phyloP scores from a whole-genome alignment of 2,888 invertebrate genomes.

The Tineola bisselliella region DNA sequence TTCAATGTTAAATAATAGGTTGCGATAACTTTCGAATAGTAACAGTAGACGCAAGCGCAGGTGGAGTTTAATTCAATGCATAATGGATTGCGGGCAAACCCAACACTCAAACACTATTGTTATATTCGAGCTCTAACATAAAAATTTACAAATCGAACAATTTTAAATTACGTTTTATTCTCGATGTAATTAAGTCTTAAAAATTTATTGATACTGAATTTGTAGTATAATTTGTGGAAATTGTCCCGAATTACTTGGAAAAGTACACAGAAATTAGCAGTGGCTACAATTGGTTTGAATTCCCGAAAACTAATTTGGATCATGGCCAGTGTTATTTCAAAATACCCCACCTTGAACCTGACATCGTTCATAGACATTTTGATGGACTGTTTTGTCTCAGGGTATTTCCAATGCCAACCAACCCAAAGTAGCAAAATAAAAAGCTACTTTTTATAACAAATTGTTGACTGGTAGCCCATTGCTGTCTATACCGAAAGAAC shows the following conservation, averaged over 20 bases:
- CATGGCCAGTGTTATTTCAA: slow-evolving; percentile 40
- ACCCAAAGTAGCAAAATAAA: too few relatives aligned
- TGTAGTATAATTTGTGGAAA: too few relatives aligned
- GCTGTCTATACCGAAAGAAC: too few relatives aligned
- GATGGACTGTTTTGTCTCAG: not conserved
- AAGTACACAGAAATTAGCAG: not conserved
- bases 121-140: too few relatives aligned
- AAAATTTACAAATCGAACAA: too few relatives aligned
- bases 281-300: not conserved
- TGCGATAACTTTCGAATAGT: not conserved
- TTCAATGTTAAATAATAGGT: not conserved
- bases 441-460: too few relatives aligned
- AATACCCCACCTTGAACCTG: slow-evolving; percentile 49
- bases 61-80: not conserved
- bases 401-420: not conserved
- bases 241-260: not conserved
- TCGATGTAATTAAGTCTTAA: too few relatives aligned
- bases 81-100: not conserved
- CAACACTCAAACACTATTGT: not conserved
- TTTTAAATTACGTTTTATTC: too few relatives aligned
- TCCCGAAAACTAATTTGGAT: slow-evolving; percentile 29
- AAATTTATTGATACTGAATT: too few relatives aligned
- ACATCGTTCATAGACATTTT: slow-evolving; percentile 29
- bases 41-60: not conserved
- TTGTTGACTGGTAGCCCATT: too few relatives aligned